Conservation (phyloP, 2,113 vertebrate species). For the Paralichthys olivaceus region DNA sequence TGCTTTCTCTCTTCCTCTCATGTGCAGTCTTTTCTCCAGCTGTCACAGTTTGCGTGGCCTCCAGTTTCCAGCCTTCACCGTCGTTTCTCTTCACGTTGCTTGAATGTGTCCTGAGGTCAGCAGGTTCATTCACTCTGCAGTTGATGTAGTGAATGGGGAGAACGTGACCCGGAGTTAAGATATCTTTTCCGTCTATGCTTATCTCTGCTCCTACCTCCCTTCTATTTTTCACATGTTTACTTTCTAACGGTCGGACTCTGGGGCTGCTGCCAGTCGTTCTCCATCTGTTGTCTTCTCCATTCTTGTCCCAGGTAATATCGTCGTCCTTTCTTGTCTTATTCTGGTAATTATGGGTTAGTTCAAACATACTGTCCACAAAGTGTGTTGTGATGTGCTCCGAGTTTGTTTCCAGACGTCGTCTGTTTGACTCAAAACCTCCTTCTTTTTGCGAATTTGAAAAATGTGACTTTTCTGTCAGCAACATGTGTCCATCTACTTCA, state of each 20-base stretch:
- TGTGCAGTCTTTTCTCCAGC: not conserved
- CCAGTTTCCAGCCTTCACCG: not conserved
- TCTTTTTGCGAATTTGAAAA: not conserved
- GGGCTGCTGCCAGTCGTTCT: fast-evolving
- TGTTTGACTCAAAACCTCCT: not conserved
- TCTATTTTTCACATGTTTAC: fast-evolving
- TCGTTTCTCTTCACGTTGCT: not conserved
- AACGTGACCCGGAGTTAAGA: not conserved
- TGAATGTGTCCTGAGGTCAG: too few relatives aligned
- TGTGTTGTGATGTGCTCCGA: not conserved
- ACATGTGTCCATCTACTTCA: not conserved
- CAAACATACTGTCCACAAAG: fast-evolving
- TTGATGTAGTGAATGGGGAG: not conserved
- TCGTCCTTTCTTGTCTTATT: fast-evolving
- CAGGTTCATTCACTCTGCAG: fast-evolving
- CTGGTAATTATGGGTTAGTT: not conserved
- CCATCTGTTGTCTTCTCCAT: too few relatives aligned
- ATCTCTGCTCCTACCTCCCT: fast-evolving
- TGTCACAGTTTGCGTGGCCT: not conserved
- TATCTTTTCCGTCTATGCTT: too few relatives aligned
- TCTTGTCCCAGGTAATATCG: not conserved
- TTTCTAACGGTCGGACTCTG: not conserved
- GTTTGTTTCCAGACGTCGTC: not conserved
- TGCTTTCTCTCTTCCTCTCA: fast-evolving
- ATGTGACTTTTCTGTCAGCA: not conserved